Percentiles rank a stretch among this genome's conserved stretches.
These are phyloP conservation scores for Drosophila prolongata DNA, from an alignment of 2,888 invertebrate species.

Conservation along the genomic window DNA sequence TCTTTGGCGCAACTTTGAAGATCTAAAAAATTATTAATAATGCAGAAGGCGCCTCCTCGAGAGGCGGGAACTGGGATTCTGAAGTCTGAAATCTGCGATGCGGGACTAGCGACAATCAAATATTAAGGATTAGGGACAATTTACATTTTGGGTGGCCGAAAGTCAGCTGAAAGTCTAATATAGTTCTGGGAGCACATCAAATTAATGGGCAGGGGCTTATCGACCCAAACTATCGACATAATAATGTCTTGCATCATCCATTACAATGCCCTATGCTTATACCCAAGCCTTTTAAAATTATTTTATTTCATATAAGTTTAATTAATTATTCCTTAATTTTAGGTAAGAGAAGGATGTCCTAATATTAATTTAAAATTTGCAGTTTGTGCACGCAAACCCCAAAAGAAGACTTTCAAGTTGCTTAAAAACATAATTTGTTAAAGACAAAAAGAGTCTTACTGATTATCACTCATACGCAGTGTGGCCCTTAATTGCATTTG, in stretches of 20 bases:
- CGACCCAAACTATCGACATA: too few relatives aligned
- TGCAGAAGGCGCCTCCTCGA: constrained; percentile 53
- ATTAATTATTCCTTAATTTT: too few relatives aligned
- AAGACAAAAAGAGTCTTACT: background rate
- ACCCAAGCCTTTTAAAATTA: too few relatives aligned
- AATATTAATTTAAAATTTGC: too few relatives aligned
- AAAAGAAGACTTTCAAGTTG: too few relatives aligned
- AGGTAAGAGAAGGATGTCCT: too few relatives aligned
- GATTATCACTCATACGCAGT: background rate
- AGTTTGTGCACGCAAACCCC: too few relatives aligned
- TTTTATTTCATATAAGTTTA: too few relatives aligned
- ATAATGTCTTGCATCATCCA: too few relatives aligned
- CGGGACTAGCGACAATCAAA: constrained; percentile 34
- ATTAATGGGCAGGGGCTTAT: too few relatives aligned
- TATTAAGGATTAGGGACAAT: constrained; percentile 34
- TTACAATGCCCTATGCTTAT: too few relatives aligned
- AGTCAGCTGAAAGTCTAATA: constrained; percentile 4
- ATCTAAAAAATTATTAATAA: constrained; percentile 74
- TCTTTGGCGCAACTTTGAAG: constrained; percentile 68
- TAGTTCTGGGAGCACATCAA: background rate
- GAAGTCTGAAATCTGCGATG: constrained; percentile 8
- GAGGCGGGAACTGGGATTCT: constrained; percentile 19
- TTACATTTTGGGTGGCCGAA: constrained; percentile 23
- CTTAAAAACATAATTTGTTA: too few relatives aligned
- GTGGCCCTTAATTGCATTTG: background rate